These are phyloP conservation scores for Lathronympha strigana DNA, from an alignment of 2,888 invertebrate genomes.

Conservation along the genomic window DNA sequence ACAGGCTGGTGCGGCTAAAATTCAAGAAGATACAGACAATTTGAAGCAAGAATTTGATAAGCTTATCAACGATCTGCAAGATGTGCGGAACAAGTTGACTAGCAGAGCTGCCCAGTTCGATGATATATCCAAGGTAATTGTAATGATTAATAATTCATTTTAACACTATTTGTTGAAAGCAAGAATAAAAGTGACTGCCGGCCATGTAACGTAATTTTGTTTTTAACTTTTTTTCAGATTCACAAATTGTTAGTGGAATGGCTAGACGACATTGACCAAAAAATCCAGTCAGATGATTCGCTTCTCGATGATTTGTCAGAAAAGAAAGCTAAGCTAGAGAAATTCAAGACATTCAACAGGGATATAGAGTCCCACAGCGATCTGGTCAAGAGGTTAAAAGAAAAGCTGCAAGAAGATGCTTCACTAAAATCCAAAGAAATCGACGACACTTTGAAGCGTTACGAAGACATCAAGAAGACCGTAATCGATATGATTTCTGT, in stretches of 20 bases:
- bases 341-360: slow-evolving; percentile 91
- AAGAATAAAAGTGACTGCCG: no score
- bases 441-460: slow-evolving; percentile 88
- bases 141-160: no score
- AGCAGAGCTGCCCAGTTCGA: slow-evolving; percentile 91
- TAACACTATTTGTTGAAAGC: no score
- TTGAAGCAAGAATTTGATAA: slow-evolving; percentile 96
- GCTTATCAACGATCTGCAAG: slow-evolving; percentile 91
- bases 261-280: slow-evolving; percentile 94
- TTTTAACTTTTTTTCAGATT: slow-evolving; percentile 67
- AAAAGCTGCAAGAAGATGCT: slow-evolving; percentile 88
- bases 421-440: slow-evolving; percentile 88
- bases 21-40: slow-evolving; percentile 95
- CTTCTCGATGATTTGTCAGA: slow-evolving; percentile 94
- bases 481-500: slow-evolving; percentile 87
- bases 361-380: slow-evolving; percentile 93
- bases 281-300: slow-evolving; percentile 89
- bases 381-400: slow-evolving; percentile 89
- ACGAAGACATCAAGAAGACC: slow-evolving; percentile 87
- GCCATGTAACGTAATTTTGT: no score
- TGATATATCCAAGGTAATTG: slow-evolving; percentile 92
- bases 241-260: slow-evolving; percentile 93
- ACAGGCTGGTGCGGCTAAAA: slow-evolving; percentile 93
- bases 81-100: slow-evolving; percentile 89
- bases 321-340: slow-evolving; percentile 94